A percentile compares a stretch with the other conserved stretches of the same genome.
These are phyloP conservation scores for Leptestheria dahalacensis DNA, from an alignment of 1,140 invertebrate genomes.

Conservation along the genomic window DNA sequence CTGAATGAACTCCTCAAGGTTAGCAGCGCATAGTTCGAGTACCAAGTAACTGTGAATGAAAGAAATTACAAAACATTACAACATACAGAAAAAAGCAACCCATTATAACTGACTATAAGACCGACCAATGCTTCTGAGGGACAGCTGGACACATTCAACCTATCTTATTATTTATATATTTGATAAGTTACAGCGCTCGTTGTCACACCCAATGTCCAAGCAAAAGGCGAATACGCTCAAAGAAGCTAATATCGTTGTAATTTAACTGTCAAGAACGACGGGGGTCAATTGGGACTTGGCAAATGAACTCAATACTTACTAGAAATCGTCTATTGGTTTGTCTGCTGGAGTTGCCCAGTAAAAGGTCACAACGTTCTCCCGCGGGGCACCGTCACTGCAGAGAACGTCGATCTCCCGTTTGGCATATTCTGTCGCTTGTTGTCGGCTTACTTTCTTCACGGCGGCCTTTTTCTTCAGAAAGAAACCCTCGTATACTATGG, in stretches of 20 bases:
- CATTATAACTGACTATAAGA: too few relatives aligned
- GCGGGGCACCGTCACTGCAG: neutral
- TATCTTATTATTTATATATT: too few relatives aligned
- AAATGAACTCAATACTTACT: neutral
- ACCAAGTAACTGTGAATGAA: slow-evolving; percentile 1
- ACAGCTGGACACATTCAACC: too few relatives aligned
- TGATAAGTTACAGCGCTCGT: too few relatives aligned
- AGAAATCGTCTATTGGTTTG: neutral
- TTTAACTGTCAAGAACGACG: too few relatives aligned
- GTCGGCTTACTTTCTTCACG: neutral
- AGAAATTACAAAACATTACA: too few relatives aligned
- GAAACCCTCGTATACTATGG: neutral
- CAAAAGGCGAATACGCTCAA: too few relatives aligned
- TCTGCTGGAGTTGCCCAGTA: neutral
- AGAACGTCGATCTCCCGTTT: neutral
- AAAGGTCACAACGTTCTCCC: neutral
- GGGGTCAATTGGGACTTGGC: too few relatives aligned
- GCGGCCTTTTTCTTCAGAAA: neutral
- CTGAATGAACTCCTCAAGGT: neutral
- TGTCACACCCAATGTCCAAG: too few relatives aligned
- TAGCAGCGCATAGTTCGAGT: neutral
- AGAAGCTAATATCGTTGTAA: too few relatives aligned
- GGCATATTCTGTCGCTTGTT: neutral
- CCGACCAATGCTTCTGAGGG: too few relatives aligned
- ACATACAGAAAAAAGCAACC: too few relatives aligned